These are phyloP conservation scores for Lophochroa leadbeateri DNA, from an alignment of 2,113 vertebrate genomes.

Conservation along the genomic window DNA sequence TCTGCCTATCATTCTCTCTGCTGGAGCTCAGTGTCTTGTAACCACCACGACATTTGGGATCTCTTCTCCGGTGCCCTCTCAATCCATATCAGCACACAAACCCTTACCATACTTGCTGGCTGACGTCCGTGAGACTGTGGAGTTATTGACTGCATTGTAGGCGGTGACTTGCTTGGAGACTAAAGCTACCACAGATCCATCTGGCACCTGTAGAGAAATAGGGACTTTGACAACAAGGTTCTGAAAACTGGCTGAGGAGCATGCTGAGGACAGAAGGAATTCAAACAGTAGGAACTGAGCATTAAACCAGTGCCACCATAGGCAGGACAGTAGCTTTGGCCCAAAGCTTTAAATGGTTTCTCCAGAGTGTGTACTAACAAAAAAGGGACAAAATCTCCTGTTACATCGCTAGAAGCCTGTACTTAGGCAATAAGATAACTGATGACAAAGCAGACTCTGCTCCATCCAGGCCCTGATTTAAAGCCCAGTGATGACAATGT, in stretches of 20 bases:
- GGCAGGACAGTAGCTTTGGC: not conserved
- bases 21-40: not conserved
- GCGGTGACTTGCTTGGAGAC: slow-evolving; percentile 98
- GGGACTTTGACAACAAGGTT: not conserved
- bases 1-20: not conserved
- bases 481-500: not conserved
- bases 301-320: not conserved
- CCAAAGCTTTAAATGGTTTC: not conserved
- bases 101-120: slow-evolving; percentile 95
- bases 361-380: not conserved
- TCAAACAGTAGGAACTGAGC: not conserved
- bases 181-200: slow-evolving; percentile 92
- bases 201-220: slow-evolving; percentile 82
- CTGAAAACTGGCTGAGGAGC: not conserved
- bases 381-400: not conserved
- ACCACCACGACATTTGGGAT: fast-evolving
- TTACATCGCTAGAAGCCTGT: not conserved
- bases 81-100: not conserved
- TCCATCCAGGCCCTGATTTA: not conserved
- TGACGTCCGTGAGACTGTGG: slow-evolving; percentile 93
- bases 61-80: not conserved
- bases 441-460: not conserved
- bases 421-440: not conserved
- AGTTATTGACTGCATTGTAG: slow-evolving; percentile 97
- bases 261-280: not conserved